A percentile compares a stretch with the other conserved stretches of the same genome.
phyloP scores from a whole-genome alignment of 2,113 vertebrate species.

The Cyanoderma ruficeps region DNA sequence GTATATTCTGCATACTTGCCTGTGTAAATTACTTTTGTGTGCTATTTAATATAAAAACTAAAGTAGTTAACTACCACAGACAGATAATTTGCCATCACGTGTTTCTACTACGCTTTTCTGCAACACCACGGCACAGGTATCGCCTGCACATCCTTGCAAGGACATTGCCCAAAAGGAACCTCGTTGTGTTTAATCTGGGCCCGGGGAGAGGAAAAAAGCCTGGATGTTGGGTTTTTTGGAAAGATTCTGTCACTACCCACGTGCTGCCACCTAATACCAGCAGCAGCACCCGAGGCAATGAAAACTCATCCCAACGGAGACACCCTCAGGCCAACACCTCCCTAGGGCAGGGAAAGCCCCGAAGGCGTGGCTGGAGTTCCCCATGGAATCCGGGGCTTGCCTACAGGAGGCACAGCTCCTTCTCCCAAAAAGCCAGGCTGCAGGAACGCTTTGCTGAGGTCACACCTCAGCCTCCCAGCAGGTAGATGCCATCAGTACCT shows the following conservation, averaged over 20 bases:
- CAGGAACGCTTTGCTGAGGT: background rate
- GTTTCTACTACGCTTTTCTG: background rate
- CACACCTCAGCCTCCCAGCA: background rate
- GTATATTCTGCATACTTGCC: background rate
- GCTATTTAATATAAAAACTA: background rate
- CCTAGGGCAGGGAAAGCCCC: background rate
- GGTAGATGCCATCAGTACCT: background rate
- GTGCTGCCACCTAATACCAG: background rate
- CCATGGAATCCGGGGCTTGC: fast-evolving
- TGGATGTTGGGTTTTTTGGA: fast-evolving
- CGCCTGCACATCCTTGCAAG: background rate
- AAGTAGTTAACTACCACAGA: background rate
- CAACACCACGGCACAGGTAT: background rate
- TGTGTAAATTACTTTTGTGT: background rate
- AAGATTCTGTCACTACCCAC: background rate
- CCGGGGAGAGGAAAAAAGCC: background rate
- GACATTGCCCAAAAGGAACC: too few species aligned
- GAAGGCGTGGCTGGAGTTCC: background rate
- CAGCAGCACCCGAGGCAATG: background rate
- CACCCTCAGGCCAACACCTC: background rate
- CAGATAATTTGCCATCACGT: fast-evolving
- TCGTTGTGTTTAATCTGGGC: background rate
- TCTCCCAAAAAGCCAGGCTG: too few species aligned
- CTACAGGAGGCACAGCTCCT: fast-evolving
- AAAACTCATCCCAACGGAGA: background rate